phyloP scores from a whole-genome alignment of 2,888 invertebrate genomes.

The Helleia helle region DNA sequence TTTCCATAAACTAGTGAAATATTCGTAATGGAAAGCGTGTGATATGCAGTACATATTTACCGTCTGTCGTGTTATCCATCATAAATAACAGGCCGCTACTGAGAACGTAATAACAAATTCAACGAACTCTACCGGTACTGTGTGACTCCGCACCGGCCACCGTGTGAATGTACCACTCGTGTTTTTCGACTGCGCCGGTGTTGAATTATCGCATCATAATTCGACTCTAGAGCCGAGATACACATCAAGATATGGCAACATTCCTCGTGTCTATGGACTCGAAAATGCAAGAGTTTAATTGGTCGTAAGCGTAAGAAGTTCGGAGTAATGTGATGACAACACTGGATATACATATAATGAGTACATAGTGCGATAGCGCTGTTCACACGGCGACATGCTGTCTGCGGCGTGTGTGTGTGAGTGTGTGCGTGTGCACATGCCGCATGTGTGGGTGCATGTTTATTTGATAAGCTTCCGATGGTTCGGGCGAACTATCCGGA shows the following conservation, averaged over 20 bases:
- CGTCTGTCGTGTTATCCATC: slow-evolving; percentile 27
- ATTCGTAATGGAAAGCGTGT: slow-evolving; percentile 15
- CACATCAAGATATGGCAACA: slow-evolving; percentile 37
- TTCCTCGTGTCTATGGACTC: slow-evolving; percentile 34
- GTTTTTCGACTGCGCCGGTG: slow-evolving; percentile 54
- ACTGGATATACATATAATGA: slow-evolving; percentile 53
- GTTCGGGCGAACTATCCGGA: slow-evolving; percentile 56
- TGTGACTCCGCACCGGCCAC: slow-evolving; percentile 60
- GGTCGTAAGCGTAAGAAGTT: slow-evolving; percentile 10
- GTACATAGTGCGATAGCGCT: slow-evolving; percentile 60
- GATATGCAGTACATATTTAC: slow-evolving; percentile 29
- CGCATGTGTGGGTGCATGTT: slow-evolving; percentile 57
- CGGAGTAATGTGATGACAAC: slow-evolving; percentile 44
- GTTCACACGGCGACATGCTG: slow-evolving; percentile 70
- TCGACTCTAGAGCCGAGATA: slow-evolving; percentile 42
- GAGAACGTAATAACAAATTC: slow-evolving; percentile 73
- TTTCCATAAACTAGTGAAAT: too few species aligned
- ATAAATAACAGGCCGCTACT: slow-evolving; percentile 56
- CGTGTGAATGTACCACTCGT: slow-evolving; percentile 65
- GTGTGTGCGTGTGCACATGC: slow-evolving; percentile 43
- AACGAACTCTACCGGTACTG: slow-evolving; percentile 72
- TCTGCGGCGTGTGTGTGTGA: slow-evolving; percentile 52
- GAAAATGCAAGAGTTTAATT: slow-evolving; percentile 32
- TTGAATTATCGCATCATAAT: slow-evolving; percentile 58
- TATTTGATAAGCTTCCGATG: slow-evolving; percentile 70